A percentile compares a stretch with the other conserved stretches of the same genome.
Evolutionary conservation across 2,888 invertebrate genomes (phyloP).

Genomic region (Priapulus caudatus): DNA sequence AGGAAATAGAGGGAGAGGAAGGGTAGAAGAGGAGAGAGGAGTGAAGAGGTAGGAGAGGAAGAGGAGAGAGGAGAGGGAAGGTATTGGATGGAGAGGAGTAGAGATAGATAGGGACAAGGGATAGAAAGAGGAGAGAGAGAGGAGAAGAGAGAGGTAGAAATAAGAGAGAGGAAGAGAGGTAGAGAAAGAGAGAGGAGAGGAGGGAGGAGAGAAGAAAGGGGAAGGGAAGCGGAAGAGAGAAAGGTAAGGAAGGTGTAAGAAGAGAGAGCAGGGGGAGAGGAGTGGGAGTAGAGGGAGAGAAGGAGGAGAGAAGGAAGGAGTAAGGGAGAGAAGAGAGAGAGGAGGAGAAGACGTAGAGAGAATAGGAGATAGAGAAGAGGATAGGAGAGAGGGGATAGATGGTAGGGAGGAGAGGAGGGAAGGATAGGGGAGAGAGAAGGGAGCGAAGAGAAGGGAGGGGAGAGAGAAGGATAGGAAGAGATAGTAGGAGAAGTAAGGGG

Average conservation of each 20-base stretch:
- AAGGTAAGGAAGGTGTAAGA: neutral
- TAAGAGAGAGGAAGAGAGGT: neutral
- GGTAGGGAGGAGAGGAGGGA: neutral
- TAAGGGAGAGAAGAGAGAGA: neutral
- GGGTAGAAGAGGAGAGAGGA: constrained; percentile 3
- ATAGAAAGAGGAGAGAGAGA: neutral
- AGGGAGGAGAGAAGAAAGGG: neutral
- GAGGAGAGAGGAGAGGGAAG: no score
- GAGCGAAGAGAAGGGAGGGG: neutral
- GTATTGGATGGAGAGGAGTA: neutral
- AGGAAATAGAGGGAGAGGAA: constrained; percentile 1
- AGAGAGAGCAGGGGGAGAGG: neutral
- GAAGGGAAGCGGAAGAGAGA: neutral
- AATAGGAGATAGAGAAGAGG: neutral
- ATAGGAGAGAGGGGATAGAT: neutral
- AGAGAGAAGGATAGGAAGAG: neutral
- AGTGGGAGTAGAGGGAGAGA: neutral
- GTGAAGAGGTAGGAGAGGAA: no score
- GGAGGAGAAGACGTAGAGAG: neutral
- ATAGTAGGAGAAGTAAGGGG: neutral
- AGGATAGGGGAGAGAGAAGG: neutral
- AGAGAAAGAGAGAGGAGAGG: neutral
- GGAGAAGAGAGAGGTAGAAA: neutral
- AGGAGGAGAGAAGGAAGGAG: neutral
- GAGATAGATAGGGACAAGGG: neutral